A percentile compares a stretch with the other conserved stretches of the same genome.
phyloP scores from a whole-genome alignment of 1,140 invertebrate species.

The Aphis craccivora region DNA sequence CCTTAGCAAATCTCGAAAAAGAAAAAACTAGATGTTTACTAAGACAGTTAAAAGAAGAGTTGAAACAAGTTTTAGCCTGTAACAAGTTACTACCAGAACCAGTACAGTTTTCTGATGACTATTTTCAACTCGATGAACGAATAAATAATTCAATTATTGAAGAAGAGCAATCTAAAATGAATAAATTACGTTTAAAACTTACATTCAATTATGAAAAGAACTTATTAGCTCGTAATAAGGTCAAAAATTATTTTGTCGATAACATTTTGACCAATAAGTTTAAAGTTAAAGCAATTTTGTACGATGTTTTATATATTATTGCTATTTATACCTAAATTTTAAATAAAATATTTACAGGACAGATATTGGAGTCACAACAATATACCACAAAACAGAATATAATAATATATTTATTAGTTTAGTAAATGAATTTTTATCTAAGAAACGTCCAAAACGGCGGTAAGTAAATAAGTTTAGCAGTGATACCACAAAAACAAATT shows the following conservation, averaged over 20 bases:
- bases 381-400: not conserved
- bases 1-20: constrained; percentile 69
- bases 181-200: constrained; percentile 69
- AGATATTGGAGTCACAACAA: not conserved
- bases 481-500: too few relatives aligned
- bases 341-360: not conserved
- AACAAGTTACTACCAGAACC: constrained; percentile 70
- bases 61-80: constrained; percentile 62
- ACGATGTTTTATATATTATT: not conserved
- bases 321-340: not conserved
- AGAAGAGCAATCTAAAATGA: constrained; percentile 70
- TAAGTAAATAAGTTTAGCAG: not conserved
- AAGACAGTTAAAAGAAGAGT: constrained; percentile 60
- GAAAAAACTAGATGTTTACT: constrained; percentile 62
- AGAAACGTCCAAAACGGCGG: constrained; percentile 36
- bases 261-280: constrained; percentile 63
- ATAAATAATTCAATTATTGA: constrained; percentile 67
- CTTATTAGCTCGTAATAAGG: constrained; percentile 73
- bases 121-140: constrained; percentile 72
- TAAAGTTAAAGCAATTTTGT: not conserved
- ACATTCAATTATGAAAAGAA: constrained; percentile 76
- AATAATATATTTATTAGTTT: not conserved
- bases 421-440: not conserved
- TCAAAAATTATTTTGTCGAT: constrained; percentile 74
- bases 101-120: constrained; percentile 68